phyloP scores from a whole-genome alignment of 2,797 vertebrate species.

The Decapterus maruadsi region DNA sequence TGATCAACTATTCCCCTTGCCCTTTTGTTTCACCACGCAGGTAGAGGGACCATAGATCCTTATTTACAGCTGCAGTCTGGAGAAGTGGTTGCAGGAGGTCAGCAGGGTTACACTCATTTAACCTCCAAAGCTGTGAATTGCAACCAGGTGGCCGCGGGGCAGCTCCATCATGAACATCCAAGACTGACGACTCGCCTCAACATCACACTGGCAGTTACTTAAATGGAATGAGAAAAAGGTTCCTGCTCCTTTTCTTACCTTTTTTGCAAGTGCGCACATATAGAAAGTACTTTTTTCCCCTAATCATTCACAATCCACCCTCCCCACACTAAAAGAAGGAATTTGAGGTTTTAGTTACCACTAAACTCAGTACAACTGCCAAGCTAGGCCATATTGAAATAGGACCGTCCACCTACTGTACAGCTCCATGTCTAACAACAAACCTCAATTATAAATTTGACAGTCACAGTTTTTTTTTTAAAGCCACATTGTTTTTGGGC shows the following conservation, averaged over 20 bases:
- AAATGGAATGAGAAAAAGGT: neutral
- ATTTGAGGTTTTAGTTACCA: too few relatives aligned
- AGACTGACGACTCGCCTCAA: constrained; percentile 2
- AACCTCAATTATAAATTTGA: too few relatives aligned
- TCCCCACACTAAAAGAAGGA: neutral
- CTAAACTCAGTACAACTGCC: too few relatives aligned
- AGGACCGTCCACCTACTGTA: too few relatives aligned
- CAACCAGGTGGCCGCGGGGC: neutral
- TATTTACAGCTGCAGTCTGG: constrained; percentile 24
- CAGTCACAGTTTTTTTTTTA: too few relatives aligned
- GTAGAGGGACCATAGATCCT: neutral
- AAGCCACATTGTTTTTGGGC: too few relatives aligned
- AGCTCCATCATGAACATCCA: neutral
- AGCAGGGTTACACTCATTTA: constrained; percentile 19
- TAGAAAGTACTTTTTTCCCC: neutral
- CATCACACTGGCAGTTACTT: neutral
- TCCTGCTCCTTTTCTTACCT: neutral
- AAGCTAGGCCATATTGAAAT: too few relatives aligned
- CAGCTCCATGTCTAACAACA: too few relatives aligned
- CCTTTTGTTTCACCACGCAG: constrained; percentile 18
- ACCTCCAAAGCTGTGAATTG: constrained; percentile 33
- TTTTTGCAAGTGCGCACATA: neutral
- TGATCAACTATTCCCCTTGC: constrained; percentile 13
- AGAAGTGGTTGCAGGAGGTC: neutral
- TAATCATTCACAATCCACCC: neutral